Percentiles rank a stretch among this genome's conserved stretches.
Evolutionary conservation across 1,140 invertebrate species (phyloP).

Genomic region (Neodiprion virginianus): DNA sequence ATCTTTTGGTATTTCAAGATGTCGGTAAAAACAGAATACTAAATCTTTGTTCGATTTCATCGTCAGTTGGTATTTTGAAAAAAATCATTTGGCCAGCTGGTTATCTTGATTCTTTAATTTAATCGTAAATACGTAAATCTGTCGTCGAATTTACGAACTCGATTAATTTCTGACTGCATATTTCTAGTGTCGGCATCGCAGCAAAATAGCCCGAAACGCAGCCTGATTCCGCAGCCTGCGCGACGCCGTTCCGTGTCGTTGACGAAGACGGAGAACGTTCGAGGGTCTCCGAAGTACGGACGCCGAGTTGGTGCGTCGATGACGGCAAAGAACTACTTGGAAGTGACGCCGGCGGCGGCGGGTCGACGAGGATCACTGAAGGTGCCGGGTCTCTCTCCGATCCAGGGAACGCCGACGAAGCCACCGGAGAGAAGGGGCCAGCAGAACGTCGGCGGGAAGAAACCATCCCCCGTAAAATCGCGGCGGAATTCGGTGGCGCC

Average conservation of each 20-base stretch:
- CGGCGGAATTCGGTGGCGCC: neutral
- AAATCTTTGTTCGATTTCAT: neutral
- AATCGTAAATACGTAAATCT: neutral
- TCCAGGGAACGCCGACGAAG: slow-evolving; percentile 52
- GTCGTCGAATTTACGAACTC: slow-evolving; percentile 1
- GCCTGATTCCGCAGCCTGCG: slow-evolving; percentile 52
- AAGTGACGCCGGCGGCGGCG: slow-evolving; percentile 24
- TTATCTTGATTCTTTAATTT: slow-evolving; percentile 9
- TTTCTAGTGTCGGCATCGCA: slow-evolving; percentile 52
- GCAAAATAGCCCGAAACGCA: slow-evolving; percentile 54
- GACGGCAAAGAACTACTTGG: slow-evolving; percentile 32
- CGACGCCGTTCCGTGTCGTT: slow-evolving; percentile 48
- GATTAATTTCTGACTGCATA: neutral
- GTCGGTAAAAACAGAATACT: too few species aligned
- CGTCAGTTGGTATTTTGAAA: neutral
- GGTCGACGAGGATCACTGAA: slow-evolving; percentile 26
- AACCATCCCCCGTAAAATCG: slow-evolving; percentile 14
- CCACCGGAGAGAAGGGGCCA: slow-evolving; percentile 22
- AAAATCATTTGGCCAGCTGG: slow-evolving; percentile 16
- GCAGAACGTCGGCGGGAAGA: slow-evolving; percentile 8
- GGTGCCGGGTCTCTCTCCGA: slow-evolving; percentile 44
- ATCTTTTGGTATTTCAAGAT: too few species aligned
- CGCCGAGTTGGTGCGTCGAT: slow-evolving; percentile 27
- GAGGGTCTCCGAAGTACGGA: slow-evolving; percentile 41
- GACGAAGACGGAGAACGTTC: slow-evolving; percentile 39